phyloP scores from a whole-genome alignment of 2,888 invertebrate species.

The Pterostichus madidus region DNA sequence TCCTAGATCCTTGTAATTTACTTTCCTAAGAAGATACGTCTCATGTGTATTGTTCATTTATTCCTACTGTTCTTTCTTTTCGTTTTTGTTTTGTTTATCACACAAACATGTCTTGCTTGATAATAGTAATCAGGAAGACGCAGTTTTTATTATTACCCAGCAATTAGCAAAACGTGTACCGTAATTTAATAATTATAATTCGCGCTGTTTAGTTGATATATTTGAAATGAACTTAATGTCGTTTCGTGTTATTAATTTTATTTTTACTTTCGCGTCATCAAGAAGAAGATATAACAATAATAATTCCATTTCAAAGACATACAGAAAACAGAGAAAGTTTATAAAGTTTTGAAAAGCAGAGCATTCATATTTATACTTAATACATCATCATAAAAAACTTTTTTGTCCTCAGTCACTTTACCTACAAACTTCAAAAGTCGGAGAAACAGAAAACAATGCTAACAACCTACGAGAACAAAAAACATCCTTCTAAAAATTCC shows the following conservation, averaged over 20 bases:
- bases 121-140: neutral
- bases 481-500: neutral
- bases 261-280: neutral
- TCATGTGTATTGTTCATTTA: neutral
- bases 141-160: conserved; percentile 1
- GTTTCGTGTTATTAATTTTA: neutral
- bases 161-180: neutral
- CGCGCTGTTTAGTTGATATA: too few relatives aligned
- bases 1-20: neutral
- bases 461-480: neutral
- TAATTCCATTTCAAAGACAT: conserved; percentile 14
- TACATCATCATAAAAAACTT: conserved; percentile 52
- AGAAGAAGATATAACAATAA: conserved; percentile 20
- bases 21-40: neutral
- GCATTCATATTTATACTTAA: conserved; percentile 54
- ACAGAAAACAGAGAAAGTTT: neutral
- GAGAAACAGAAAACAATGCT: neutral
- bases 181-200: neutral
- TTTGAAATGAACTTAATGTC: too few relatives aligned
- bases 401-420: conserved; percentile 20
- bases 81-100: conserved; percentile 10
- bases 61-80: neutral
- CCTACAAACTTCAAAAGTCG: neutral
- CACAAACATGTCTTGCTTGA: neutral
- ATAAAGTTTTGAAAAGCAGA: neutral